A percentile compares a stretch with the other conserved stretches of the same genome.
Conservation (phyloP, 2,888 invertebrate genomes). For the Zhuqinia jingwanae region DNA sequence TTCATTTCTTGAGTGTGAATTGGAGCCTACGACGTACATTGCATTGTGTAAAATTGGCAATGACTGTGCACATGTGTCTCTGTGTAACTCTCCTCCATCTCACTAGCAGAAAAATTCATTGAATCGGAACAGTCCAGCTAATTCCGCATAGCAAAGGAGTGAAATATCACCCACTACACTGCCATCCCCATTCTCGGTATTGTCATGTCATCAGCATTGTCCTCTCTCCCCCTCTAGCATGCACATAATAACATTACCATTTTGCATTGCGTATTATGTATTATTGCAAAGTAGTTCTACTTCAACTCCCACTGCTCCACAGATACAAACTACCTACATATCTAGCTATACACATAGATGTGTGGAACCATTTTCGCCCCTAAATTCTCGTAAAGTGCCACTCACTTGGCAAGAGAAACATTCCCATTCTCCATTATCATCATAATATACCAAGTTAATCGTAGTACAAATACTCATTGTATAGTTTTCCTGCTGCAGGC, state of each 20-base stretch:
- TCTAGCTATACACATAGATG: constrained; percentile 3
- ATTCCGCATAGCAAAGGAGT: constrained; percentile 24
- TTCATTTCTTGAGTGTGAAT: neutral
- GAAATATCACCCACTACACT: constrained; percentile 37
- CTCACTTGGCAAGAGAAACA: constrained; percentile 13
- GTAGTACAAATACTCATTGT: neutral
- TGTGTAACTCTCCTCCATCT: neutral
- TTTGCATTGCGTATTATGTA: neutral
- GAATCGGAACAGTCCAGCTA: constrained; percentile 33
- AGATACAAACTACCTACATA: neutral
- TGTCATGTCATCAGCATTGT: constrained; percentile 5
- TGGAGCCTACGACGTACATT: no score
- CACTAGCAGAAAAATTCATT: neutral
- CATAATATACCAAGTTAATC: neutral
- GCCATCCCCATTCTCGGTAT: constrained; percentile 23
- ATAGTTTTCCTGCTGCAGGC: constrained; percentile 10
- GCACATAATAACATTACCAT: constrained; percentile 3
- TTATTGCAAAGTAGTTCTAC: neutral
- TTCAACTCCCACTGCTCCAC: neutral
- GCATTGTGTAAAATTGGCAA: constrained; percentile 18
- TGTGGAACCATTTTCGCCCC: no score
- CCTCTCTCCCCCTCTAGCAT: neutral
- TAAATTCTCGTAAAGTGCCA: constrained; percentile 5
- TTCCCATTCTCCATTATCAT: neutral
- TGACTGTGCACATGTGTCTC: neutral